Evolutionary conservation across 2,888 invertebrate species (phyloP).

Genomic region (Achlya flavicornis): DNA sequence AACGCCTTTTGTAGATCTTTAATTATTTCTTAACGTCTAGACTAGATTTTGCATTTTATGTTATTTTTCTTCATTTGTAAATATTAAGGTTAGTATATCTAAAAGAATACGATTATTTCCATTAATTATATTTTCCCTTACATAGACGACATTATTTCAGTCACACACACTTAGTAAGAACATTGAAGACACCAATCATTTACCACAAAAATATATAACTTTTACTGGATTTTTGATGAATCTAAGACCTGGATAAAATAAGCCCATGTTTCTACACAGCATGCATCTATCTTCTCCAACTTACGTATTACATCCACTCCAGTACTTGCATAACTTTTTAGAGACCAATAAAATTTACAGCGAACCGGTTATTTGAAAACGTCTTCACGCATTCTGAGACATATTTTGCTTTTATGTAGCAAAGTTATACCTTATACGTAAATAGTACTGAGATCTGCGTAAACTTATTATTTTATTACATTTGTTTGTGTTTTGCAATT

Average conservation of each 20-base stretch:
- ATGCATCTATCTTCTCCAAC: background rate
- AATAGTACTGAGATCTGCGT: background rate
- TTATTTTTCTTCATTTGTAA: background rate
- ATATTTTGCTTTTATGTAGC: background rate
- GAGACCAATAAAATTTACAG: conserved; percentile 8
- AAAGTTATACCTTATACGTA: background rate
- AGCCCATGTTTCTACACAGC: background rate
- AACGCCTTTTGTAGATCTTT: background rate
- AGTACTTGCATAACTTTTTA: background rate
- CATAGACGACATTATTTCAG: no score
- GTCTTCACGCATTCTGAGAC: conserved; percentile 7
- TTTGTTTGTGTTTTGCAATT: background rate
- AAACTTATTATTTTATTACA: background rate
- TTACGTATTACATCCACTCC: background rate
- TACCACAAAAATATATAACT: no score
- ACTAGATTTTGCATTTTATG: background rate
- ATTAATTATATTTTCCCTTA: no score
- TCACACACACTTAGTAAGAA: no score
- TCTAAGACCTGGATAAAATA: background rate
- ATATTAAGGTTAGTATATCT: background rate
- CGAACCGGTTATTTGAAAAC: conserved; percentile 4
- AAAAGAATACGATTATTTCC: no score
- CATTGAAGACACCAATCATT: no score
- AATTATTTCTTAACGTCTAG: background rate
- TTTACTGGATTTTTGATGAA: no score